Base-by-base conservation (phyloP, 2,113 vertebrate genomes). In the Xyliphius kryptos region DNA sequence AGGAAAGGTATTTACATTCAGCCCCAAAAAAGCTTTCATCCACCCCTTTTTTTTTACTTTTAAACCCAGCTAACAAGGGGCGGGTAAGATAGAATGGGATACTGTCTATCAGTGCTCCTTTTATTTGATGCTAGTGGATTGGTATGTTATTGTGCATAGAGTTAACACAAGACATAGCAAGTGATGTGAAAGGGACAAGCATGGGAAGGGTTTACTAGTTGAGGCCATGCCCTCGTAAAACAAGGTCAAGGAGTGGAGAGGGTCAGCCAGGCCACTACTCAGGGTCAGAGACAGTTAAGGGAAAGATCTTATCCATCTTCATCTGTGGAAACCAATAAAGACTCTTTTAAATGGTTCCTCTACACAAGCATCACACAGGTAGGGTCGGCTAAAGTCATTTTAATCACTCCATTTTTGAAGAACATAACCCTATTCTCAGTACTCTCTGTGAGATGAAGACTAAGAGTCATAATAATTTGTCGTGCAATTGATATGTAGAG, bases 1-100 rank as follows among this genome's bases (percentile, higher is more conserved):
- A 56, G 63, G 59, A 43, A 21, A 49, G 40, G 67, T 58, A 75
- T 75, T 74, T 72, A 62, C 72, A 76, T 74, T 72, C 55, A 70
- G 64, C 57, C 69, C n/a, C 72, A 63, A 73, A 67, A 46, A 68
- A 74, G 54, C 74, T 78, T 76, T 76, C 64, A 76, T 74, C 70
- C 69, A 61, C 51, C 38, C 62, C 53, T 60, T 62, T 60, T 20
- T 62, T 60, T 20, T 57, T 55, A 43, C 59, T 60, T 20, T 19
- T 56, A 57, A 56, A 50, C 38, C 46, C 50, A 52, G 40, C 46
- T 38, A 47, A 19, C 43, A 54, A 62, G 59, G 69, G 50, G 26
- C 32, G 44, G 43, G 65, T 50, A 57, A 52, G 51, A 53, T 41
- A 61, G 56, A 36, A 53, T 20, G 17, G 56, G 49, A 37, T 66